These are phyloP conservation scores for Trichomycterus rosablanca DNA, from an alignment of 2,113 vertebrate species.

Conservation along the genomic window DNA sequence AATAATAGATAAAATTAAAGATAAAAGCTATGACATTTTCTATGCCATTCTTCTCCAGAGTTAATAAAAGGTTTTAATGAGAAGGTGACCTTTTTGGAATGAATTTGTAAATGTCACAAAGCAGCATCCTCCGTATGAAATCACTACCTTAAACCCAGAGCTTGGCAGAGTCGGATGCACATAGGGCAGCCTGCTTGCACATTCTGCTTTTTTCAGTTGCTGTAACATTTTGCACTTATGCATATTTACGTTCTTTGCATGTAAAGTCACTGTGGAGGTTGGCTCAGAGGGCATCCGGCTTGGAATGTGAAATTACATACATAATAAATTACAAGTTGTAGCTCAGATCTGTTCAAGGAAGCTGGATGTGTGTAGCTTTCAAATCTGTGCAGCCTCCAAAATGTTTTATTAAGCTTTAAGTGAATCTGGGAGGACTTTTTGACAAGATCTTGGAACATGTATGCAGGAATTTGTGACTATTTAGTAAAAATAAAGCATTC, in stretches of 20 bases:
- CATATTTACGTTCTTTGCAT: conserved; percentile 22
- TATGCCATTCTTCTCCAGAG: conserved; percentile 58
- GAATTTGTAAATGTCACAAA: conserved; percentile 67
- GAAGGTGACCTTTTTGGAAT: conserved; percentile 71
- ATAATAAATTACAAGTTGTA: conserved; percentile 25
- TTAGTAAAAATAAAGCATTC: no score
- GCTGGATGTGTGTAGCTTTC: not conserved
- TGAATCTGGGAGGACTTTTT: no score
- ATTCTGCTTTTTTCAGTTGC: conserved; percentile 2
- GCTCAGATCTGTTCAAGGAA: not conserved
- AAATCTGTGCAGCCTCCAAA: no score
- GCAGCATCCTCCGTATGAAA: conserved; percentile 37
- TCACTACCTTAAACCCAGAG: conserved; percentile 33
- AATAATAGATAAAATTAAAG: conserved; percentile 60
- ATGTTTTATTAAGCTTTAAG: no score
- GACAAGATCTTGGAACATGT: no score
- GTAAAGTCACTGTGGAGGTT: not conserved
- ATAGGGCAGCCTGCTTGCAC: not conserved
- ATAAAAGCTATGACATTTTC: conserved; percentile 71
- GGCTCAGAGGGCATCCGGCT: conserved; percentile 11
- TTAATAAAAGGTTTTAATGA: conserved; percentile 67
- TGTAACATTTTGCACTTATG: not conserved
- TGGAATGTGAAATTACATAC: conserved; percentile 25
- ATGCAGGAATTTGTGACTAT: no score
- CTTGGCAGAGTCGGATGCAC: conserved; percentile 3